Evolutionary conservation across 1,140 invertebrate genomes (phyloP), one percentile per base, ranked within the genome.

Genomic region (Phocides pigmalion): DNA sequence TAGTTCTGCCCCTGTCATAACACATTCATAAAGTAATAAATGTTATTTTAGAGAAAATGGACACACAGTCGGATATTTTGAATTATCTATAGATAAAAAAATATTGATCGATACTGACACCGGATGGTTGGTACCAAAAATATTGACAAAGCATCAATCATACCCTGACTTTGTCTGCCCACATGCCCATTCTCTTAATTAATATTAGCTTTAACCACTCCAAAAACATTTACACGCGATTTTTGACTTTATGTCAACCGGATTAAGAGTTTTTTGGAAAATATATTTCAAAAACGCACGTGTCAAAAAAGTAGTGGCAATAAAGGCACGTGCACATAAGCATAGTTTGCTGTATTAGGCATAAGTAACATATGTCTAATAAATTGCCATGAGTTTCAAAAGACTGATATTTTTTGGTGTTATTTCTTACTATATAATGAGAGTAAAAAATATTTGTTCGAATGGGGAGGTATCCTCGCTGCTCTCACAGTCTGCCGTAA

Each of bases 91-190:
- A 56, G 39, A 56, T 44, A 56, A 4, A 58, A 58, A 39, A 19
- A 32, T 14, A 28, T 8, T 58, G 54, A 58, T 58, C 54, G 42
- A 58, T 58, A 46, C 16, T 44, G 42, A 58, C 54, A 46, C 41
- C 22, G 41, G 54, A 59, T 59, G 56, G 22, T 44, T 8, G 56
- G 28, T 35, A 42, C 56, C 56, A 47, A 59, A 47, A 59, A 59
- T 59, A 59, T 59, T 59, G 56, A 59, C 56, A 59, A 59, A 59
- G 22, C 56, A 59, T 47, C 56, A 59, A 59, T 59, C 56, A 59
- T 28, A 47, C 42, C 50, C 50, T 35, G 56, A 59, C 56, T 59
- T 35, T 58, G 54, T 32, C 54, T 61, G 41, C 42, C 42, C 56
- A 61, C 56, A 37, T 35, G 44, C 46, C 37, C 56, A 61, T 61